Evolutionary conservation across 92 coral and sea anemone species (phyloP).

Genomic region (Isaurus tuberculatus): DNA sequence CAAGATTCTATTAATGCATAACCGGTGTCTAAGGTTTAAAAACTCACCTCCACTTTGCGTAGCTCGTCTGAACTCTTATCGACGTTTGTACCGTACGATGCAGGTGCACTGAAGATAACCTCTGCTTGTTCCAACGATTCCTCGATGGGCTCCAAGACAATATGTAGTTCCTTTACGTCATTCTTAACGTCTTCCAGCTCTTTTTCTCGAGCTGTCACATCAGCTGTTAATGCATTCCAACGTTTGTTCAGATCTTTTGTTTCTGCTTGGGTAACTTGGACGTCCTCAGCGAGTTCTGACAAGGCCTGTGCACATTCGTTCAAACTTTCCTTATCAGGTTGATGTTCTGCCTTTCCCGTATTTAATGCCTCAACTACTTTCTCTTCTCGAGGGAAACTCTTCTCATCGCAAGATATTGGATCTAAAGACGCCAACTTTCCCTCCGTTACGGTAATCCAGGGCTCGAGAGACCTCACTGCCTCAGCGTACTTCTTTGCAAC

Average conservation of each 20-base stretch:
- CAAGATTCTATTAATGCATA: no score
- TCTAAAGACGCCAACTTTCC: constrained; percentile 77
- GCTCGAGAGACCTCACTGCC: constrained; percentile 68
- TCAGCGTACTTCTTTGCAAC: constrained; percentile 78
- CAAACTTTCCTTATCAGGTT: constrained; percentile 67
- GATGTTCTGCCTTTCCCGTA: constrained; percentile 69
- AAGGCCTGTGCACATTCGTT: constrained; percentile 66
- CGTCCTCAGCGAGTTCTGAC: constrained; percentile 84
- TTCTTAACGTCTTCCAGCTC: constrained; percentile 74
- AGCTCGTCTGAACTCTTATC: constrained; percentile 74
- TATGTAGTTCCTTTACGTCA: constrained; percentile 66
- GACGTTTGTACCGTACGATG: constrained; percentile 76
- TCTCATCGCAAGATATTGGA: constrained; percentile 88
- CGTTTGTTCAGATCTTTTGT: constrained; percentile 88
- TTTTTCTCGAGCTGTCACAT: constrained; percentile 71
- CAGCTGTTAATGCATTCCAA: constrained; percentile 79
- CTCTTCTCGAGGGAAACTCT: constrained; percentile 79
- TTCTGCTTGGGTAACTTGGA: constrained; percentile 91
- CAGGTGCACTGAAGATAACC: constrained; percentile 72
- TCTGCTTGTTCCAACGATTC: constrained; percentile 81
- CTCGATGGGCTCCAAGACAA: constrained; percentile 82
- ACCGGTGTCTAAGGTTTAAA: not conserved
- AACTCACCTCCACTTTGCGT: constrained; percentile 75
- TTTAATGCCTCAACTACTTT: constrained; percentile 62
- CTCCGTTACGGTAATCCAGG: constrained; percentile 88